Percentiles rank a stretch among this genome's conserved stretches.
Conservation (phyloP, 1,140 invertebrate genomes). For the Globodera rostochiensis region DNA sequence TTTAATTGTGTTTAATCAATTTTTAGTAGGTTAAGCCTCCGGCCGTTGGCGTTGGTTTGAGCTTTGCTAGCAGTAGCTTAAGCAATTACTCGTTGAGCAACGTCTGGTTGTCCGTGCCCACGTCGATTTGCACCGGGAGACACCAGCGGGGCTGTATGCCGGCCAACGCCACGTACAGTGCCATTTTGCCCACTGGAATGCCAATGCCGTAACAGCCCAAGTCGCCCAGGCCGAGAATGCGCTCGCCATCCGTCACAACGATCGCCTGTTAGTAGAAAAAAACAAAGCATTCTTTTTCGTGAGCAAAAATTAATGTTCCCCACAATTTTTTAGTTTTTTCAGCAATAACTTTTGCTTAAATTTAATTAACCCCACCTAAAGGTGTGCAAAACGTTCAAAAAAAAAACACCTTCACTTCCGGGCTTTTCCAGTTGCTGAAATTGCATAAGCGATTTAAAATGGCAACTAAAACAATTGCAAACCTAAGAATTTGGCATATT, state of each 20-base stretch:
- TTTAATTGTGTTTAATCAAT: no score
- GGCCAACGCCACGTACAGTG: constrained; percentile 87
- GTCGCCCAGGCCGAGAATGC: constrained; percentile 90
- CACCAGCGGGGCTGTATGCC: constrained; percentile 90
- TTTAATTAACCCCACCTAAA: no score
- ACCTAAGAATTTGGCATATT: constrained; percentile 68
- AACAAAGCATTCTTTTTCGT: neutral
- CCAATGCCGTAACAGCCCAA: constrained; percentile 92
- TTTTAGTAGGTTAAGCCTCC: no score
- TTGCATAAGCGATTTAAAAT: neutral
- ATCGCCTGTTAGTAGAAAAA: constrained; percentile 74
- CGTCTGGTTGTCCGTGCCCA: constrained; percentile 86
- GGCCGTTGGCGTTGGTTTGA: neutral
- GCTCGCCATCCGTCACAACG: constrained; percentile 90
- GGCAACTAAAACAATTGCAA: neutral
- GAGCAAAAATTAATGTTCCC: no score
- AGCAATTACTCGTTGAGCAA: constrained; percentile 76
- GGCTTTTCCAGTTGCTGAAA: constrained; percentile 22
- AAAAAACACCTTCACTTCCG: constrained; percentile 7
- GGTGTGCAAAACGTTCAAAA: no score
- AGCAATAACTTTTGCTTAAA: no score
- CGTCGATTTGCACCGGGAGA: constrained; percentile 86
- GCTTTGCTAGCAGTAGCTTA: no score
- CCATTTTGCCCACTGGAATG: constrained; percentile 74
- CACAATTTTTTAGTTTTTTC: no score